Evolutionary conservation across 1,140 invertebrate species (phyloP).

Genomic region (Hormaphis cornu): DNA sequence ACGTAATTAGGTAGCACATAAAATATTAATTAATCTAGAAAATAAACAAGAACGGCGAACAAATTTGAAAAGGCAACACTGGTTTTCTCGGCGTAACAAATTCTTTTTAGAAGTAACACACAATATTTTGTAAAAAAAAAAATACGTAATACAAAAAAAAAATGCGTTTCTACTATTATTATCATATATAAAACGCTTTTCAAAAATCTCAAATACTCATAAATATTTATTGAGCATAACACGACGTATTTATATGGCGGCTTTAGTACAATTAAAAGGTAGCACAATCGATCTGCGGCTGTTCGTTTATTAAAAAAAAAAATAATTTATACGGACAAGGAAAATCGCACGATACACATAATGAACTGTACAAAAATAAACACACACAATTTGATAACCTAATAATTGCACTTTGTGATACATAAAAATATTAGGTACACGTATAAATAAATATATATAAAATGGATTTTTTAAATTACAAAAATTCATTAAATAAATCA

Average conservation of each 20-base stretch:
- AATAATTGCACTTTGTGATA: conserved; percentile 13
- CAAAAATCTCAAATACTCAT: conserved; percentile 8
- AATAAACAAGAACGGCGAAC: not conserved
- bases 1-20: not conserved
- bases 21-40: not conserved
- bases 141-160: not conserved
- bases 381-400: not conserved
- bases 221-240: conserved; percentile 23
- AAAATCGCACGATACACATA: not conserved
- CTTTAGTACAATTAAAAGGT: conserved; percentile 18
- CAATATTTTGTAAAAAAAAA: not conserved
- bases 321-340: not conserved
- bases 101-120: not conserved
- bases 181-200: not conserved
- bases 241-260: not conserved
- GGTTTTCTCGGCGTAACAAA: not conserved
- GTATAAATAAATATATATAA: not conserved
- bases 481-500: not conserved
- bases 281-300: not conserved
- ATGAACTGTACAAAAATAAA: not conserved
- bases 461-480: not conserved
- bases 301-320: not conserved
- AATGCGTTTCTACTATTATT: not conserved
- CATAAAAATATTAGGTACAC: not conserved
- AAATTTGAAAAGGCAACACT: conserved; percentile 26